Evolutionary conservation across 2,797 vertebrate species (phyloP).

Genomic region (Apodemus agrarius): DNA sequence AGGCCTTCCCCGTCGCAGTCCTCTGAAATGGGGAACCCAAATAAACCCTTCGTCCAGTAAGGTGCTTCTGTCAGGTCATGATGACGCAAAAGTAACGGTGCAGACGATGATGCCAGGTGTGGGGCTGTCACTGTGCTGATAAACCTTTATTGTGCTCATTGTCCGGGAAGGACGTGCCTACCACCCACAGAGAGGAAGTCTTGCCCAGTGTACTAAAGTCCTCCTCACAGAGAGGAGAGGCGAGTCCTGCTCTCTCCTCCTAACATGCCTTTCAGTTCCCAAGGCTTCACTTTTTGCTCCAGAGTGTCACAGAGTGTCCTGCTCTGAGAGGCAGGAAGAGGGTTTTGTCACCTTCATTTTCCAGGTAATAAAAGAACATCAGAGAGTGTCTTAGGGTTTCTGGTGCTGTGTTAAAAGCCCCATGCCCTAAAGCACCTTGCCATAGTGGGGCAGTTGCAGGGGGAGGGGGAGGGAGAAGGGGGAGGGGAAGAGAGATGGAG

Average conservation of each 20-base stretch:
- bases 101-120: background rate
- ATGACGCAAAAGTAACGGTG: background rate
- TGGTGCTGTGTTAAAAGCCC: background rate
- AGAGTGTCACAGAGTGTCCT: background rate
- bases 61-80: too few relatives aligned
- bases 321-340: background rate
- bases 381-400: background rate
- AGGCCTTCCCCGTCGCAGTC: background rate
- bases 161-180: too few relatives aligned
- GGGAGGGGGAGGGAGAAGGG: background rate
- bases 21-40: too few relatives aligned
- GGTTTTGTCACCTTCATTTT: background rate
- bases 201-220: too few relatives aligned
- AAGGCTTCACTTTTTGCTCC: background rate
- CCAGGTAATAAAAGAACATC: background rate
- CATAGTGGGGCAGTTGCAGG: background rate
- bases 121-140: background rate
- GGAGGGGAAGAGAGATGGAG: too few relatives aligned
- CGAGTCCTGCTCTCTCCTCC: background rate
- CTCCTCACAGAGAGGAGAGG: too few relatives aligned
- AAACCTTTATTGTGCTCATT: background rate
- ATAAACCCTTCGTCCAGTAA: too few relatives aligned
- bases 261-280: background rate
- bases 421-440: background rate
- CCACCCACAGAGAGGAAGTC: too few relatives aligned